Evolutionary conservation across 1,140 invertebrate genomes (phyloP).

Genomic region (Rhagoletis zephyria): DNA sequence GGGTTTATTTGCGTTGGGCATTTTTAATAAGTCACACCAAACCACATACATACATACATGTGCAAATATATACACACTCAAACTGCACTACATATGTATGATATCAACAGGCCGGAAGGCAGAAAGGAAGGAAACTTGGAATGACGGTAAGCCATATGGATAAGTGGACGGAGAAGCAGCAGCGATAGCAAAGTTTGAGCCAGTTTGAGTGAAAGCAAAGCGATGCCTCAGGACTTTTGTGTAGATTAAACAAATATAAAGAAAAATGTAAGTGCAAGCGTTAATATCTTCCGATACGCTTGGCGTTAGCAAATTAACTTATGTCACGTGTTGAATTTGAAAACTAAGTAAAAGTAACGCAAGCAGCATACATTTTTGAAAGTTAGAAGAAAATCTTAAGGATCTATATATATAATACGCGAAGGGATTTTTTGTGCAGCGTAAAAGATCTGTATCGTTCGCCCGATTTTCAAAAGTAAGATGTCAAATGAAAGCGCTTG

Average conservation of each 20-base stretch:
- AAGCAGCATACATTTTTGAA: neutral
- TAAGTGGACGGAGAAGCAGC: neutral
- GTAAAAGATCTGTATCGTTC: too few species aligned
- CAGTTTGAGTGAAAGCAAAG: neutral
- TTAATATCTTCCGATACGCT: neutral
- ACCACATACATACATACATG: neutral
- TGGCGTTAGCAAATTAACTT: slow-evolving; percentile 46
- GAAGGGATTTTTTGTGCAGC: too few species aligned
- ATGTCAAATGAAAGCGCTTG: too few species aligned
- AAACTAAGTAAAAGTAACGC: slow-evolving; percentile 19
- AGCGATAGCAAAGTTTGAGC: neutral
- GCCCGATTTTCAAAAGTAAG: too few species aligned
- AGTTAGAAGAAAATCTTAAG: too few species aligned
- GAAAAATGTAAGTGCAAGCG: neutral
- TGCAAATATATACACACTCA: neutral
- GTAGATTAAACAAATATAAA: slow-evolving; percentile 9
- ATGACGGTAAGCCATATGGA: neutral
- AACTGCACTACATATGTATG: neutral
- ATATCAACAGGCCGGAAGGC: neutral
- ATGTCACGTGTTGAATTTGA: slow-evolving; percentile 36
- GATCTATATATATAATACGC: too few species aligned
- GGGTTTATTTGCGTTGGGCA: slow-evolving; percentile 50
- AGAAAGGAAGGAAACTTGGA: slow-evolving; percentile 1
- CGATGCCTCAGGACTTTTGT: neutral
- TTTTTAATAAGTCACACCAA: slow-evolving; percentile 35